phyloP scores from a whole-genome alignment of 2,888 invertebrate species.

The Antitype chi region DNA sequence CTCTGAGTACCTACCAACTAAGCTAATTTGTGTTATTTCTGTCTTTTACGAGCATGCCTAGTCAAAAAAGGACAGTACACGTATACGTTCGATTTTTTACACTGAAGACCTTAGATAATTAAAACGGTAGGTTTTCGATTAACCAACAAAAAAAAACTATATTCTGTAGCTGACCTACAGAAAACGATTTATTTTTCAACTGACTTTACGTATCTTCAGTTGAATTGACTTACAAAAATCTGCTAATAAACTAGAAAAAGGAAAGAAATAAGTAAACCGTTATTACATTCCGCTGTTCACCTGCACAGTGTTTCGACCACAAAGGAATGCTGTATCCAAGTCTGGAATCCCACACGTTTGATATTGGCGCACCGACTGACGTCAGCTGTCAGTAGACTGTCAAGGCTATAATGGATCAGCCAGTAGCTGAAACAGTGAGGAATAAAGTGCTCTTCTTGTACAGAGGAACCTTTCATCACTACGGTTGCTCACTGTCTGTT shows the following conservation, averaged over 20 bases:
- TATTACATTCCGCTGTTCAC: slow-evolving; percentile 34
- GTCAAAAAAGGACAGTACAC: neutral
- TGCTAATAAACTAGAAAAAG: neutral
- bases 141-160: neutral
- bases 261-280: slow-evolving; percentile 2
- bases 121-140: neutral
- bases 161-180: neutral
- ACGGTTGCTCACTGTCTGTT: no score
- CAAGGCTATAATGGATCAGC: neutral
- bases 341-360: slow-evolving; percentile 22
- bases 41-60: neutral
- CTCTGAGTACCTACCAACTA: neutral
- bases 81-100: neutral
- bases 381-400: slow-evolving; percentile 19
- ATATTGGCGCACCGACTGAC: slow-evolving; percentile 21
- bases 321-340: slow-evolving; percentile 23
- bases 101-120: neutral
- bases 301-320: neutral
- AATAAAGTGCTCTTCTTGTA: no score
- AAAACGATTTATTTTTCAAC: no score
- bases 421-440: neutral
- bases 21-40: neutral
- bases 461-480: neutral
- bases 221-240: neutral
- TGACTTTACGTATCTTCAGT: neutral